Evolutionary conservation across 2,888 invertebrate species (phyloP), one percentile per base, ranked within the genome.

Genomic region (Opisthograptis luteolata): DNA sequence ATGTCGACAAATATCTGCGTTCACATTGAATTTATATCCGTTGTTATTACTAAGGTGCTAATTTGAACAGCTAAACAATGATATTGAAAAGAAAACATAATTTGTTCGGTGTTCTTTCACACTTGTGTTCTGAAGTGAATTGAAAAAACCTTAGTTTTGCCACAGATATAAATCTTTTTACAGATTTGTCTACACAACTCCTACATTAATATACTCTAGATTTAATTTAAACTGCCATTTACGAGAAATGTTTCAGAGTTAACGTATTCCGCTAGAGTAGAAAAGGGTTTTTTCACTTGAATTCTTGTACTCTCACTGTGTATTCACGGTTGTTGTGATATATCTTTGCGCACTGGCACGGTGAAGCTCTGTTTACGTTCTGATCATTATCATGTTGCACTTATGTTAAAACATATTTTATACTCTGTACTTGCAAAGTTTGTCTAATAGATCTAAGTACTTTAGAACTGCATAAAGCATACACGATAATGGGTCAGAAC

Each of bases 321-420:
- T 53, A 47, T 32, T 55, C 62, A 59, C 61, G 55, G 46, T 53
- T 59, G 40, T 51, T 59, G 59, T 59, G 59, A 62, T 62, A 62
- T 62, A 61, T 52, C 31, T 44, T 34, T 50, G 28, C 48, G 43
- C 48, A 53, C 42, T 36, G 45, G 46, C 55, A 48, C 52, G 9
- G 8, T 17, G 19, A 25, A 34, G 37, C 24, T 43, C 39, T 59
- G 30, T 58, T 59, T 55, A 45, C 51, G 42, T 55, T 57, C 54
- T 52, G 59, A 57, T 41, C 30, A 10, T 36, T 20, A 53, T 41
- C 32, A 46, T 24, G n/a, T n/a, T n/a, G n/a, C n/a, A n/a, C n/a
- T n/a, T n/a, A n/a, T n/a, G n/a, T n/a, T n/a, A n/a, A n/a, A n/a
- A n/a, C n/a, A n/a, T n/a, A n/a, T n/a, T n/a, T n/a, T n/a, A n/a